Base-by-base conservation (phyloP, 2,797 vertebrate genomes). In the Myotis daubentonii region DNA sequence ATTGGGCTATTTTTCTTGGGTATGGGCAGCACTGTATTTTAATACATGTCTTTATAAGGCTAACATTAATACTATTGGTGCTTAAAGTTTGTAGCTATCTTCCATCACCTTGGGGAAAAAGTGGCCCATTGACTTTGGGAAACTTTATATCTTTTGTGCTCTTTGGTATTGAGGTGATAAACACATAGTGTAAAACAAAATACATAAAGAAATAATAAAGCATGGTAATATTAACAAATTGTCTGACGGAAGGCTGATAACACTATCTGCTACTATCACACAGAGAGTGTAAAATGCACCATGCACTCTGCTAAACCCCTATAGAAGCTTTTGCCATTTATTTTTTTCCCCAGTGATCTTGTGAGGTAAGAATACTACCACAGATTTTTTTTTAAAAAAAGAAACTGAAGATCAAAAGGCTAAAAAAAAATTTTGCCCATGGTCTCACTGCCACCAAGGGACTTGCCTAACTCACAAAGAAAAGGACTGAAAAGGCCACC, bases 341-440 rank as follows among this genome's bases (percentile, higher is more conserved):
- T 33, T 60, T 33, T 36, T 17, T 17, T 38, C 8, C 36, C 55
- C 23, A 92, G 66, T 16, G 55, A 23, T 71, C 44, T 74, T 82
- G 15, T n/a, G 25, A 91, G 66, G 10, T 87, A 70, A 91, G 9
- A 72, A 25, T 5, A 55, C 47, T 49, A 20, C 20, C 25, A 22
- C 2, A 3, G 60, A 53, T 25, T 86, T 78, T 86, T 78, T 47
- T 47, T 47, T 47, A 16, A 86, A 87, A 41, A 57, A 93, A 93
- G 13, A 94, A 66, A 87, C 12, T 49, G 25, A 92, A 93, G 41
- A 36, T 94, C 36, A 75, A 51, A 82, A 71, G 47, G n/a, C 47
- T 72, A 51, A 91, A 44, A 74, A 44, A 74, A 33, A 51, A 70
- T 3, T 2, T 81, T 83, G 30, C 6, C 49, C 41, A 68, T 38